Conservation (phyloP, 2,888 invertebrate species). For the Dasysyrphus albostriatus region DNA sequence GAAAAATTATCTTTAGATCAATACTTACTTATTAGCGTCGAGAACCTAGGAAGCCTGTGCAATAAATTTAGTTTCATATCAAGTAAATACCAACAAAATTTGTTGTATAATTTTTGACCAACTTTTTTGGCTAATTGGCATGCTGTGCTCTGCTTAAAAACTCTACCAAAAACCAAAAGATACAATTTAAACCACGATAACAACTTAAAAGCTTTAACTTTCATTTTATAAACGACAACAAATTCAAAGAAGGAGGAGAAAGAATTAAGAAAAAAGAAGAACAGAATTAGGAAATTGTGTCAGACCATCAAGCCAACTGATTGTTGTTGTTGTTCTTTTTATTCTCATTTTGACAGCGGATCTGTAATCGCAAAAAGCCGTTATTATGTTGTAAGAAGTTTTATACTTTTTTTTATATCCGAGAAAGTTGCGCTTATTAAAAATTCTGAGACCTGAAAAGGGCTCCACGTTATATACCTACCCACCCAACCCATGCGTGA, state of each 20-base stretch:
- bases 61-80: too few species aligned
- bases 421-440: constrained; percentile 67
- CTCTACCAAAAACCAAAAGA: constrained; percentile 17
- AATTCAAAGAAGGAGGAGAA: constrained; percentile 34
- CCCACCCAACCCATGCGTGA: neutral
- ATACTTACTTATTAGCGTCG: too few species aligned
- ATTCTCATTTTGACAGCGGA: constrained; percentile 62
- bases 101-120: constrained; percentile 8
- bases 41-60: too few species aligned
- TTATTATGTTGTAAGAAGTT: constrained; percentile 70
- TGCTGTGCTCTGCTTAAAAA: neutral
- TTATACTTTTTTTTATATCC: neutral
- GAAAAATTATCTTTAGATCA: too few species aligned
- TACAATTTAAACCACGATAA: constrained; percentile 11
- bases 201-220: constrained; percentile 54
- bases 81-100: too few species aligned
- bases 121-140: neutral
- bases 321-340: constrained; percentile 33
- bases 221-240: constrained; percentile 59
- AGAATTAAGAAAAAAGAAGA: constrained; percentile 6
- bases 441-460: constrained; percentile 24
- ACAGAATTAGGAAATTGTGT: constrained; percentile 71
- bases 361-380: constrained; percentile 40
- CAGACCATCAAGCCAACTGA: constrained; percentile 39
- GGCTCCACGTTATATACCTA: neutral